phyloP scores from a whole-genome alignment of 2,797 vertebrate genomes.

The Halcyon leucocephala region DNA sequence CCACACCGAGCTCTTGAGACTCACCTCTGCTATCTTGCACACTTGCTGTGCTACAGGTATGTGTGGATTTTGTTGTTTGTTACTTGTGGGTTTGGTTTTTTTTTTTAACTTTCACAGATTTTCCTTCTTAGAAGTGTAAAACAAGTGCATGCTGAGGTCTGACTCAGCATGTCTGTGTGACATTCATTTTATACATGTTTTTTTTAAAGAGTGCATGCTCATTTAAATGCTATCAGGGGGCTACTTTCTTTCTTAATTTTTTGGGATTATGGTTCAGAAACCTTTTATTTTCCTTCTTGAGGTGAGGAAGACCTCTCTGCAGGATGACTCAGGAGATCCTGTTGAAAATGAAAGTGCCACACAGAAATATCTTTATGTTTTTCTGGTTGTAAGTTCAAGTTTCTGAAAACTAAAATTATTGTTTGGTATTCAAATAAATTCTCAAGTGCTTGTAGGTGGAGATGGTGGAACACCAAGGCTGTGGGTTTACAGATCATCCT shows the following conservation, averaged over 20 bases:
- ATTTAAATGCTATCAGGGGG: background rate
- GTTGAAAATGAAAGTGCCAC: background rate
- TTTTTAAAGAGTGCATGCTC: background rate
- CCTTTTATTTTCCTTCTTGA: background rate
- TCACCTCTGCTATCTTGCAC: rapidly evolving
- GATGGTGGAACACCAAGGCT: background rate
- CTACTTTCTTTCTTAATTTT: background rate
- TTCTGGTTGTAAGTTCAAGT: background rate
- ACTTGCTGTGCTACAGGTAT: background rate
- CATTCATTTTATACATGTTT: background rate
- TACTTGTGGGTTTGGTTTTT: no score
- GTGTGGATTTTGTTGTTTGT: background rate
- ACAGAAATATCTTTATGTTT: background rate
- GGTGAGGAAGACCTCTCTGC: background rate
- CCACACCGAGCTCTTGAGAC: rapidly evolving
- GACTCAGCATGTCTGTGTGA: background rate
- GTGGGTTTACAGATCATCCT: background rate
- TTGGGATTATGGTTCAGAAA: background rate
- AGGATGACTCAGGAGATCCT: background rate
- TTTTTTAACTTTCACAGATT: rapidly evolving
- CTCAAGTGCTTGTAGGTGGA: background rate
- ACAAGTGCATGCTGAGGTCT: background rate
- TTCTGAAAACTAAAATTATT: background rate
- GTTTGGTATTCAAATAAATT: background rate
- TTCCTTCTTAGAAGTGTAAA: background rate